Evolutionary conservation across 2,113 vertebrate genomes (phyloP).

Genomic region (Cepphus grylle): DNA sequence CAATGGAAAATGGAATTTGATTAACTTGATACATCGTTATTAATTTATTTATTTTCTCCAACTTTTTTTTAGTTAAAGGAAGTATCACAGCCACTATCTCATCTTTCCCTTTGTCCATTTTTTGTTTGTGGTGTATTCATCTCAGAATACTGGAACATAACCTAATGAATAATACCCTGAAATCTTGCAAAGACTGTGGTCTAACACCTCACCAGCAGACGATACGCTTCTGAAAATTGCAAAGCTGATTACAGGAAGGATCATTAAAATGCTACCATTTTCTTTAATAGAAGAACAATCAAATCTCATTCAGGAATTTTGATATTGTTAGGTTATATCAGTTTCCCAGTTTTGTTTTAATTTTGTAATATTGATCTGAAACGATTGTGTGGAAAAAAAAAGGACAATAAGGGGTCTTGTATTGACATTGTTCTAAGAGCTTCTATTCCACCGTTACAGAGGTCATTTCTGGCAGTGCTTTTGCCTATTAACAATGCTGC

Average conservation of each 20-base stretch:
- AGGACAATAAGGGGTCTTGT: not conserved
- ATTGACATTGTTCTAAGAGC: not conserved
- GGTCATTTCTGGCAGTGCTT: not conserved
- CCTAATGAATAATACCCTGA: not conserved
- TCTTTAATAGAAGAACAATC: not conserved
- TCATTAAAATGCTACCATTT: not conserved
- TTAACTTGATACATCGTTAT: rapidly evolving
- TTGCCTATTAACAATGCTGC: not conserved
- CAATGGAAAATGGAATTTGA: not conserved
- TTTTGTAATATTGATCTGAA: not conserved
- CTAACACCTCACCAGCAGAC: not conserved
- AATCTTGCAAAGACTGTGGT: not conserved
- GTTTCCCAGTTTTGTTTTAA: not conserved
- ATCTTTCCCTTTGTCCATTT: not conserved
- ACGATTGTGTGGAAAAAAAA: not conserved
- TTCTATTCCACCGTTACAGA: not conserved
- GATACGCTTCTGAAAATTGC: not conserved
- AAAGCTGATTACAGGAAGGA: not conserved
- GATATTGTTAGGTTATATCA: not conserved
- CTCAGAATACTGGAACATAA: not conserved
- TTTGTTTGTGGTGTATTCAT: not conserved
- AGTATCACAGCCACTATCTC: not conserved
- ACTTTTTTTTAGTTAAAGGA: not conserved
- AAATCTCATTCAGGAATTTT: not conserved
- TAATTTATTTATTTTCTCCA: not conserved